Evolutionary conservation across 1,140 invertebrate species (phyloP), one percentile per base, ranked within the genome.

Genomic region (Holcopasites calliopsidis): DNA sequence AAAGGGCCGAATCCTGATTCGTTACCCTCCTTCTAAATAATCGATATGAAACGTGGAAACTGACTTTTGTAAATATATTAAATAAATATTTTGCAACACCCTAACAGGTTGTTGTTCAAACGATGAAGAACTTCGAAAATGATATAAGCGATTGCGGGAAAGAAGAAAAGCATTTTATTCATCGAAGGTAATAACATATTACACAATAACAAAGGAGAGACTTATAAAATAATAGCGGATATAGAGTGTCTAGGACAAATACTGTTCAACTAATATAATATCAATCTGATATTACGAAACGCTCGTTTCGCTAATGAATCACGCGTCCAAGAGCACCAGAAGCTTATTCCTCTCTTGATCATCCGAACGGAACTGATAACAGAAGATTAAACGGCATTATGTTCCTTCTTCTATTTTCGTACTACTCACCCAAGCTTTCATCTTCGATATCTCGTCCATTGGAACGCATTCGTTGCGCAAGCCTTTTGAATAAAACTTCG

Each of bases 51-150:
- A 74, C 13, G 33, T 38, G 31, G 23, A 23, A 16, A 16, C 18
- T 31, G 28, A 40, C 42, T n/a, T 4, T 57, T 66, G 38, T 55
- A 74, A 50, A 72, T 72, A 72, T 74, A 40, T 18, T 7, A 33
- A 50, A 72, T 52, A 76, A 79, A 47, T 16, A 75, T 13, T 50
- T 75, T 58, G 49, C n/a, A 44, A 57, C n/a, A 68, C 23, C 8
- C 1, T 0, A 21, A 61, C 50, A 28, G 26, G 6, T 40, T 50
- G 21, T 64, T 76, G 21, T 65, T 79, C 18, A 60, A 28, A 77
- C 31, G 52, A 11, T 42, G n/a, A n/a, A n/a, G n/a, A n/a, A n/a
- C n/a, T n/a, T n/a, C n/a, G n/a, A n/a, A n/a, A n/a, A n/a, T n/a
- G n/a, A n/a, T n/a, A n/a, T n/a, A n/a, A n/a, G n/a, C n/a, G n/a